phyloP scores from a whole-genome alignment of 2,113 vertebrate species.

The Papio anubis region DNA sequence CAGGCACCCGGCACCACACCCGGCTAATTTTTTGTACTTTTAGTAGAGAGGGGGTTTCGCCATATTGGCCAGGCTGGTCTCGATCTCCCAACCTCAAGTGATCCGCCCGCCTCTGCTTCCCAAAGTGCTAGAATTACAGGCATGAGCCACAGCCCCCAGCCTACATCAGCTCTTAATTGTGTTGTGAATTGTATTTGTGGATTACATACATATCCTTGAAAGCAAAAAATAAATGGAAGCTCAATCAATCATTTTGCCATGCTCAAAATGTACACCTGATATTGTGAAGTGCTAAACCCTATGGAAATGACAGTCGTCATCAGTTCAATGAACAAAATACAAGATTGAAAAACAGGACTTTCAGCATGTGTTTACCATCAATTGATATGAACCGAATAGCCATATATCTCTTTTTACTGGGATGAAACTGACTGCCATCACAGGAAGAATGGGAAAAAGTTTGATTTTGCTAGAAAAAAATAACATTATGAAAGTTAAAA shows the following conservation, averaged over 20 bases:
- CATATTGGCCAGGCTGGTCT: too few relatives aligned
- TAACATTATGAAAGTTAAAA: background rate
- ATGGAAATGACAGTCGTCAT: background rate
- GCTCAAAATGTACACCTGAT: background rate
- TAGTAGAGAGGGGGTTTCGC: too few relatives aligned
- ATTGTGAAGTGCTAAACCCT: background rate
- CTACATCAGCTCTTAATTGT: background rate
- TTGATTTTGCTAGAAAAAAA: background rate
- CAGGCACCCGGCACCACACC: too few relatives aligned
- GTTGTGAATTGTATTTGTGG: background rate
- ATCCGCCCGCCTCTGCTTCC: too few relatives aligned
- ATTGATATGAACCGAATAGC: background rate
- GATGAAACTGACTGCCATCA: background rate
- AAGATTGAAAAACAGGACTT: background rate
- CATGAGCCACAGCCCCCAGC: too few relatives aligned
- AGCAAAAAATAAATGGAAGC: background rate
- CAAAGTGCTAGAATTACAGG: too few relatives aligned
- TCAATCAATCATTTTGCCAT: background rate
- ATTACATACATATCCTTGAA: background rate
- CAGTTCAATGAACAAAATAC: background rate
- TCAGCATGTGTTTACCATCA: background rate
- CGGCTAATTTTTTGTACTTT: too few relatives aligned
- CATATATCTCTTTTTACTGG: background rate
- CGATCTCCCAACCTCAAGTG: rapidly evolving
- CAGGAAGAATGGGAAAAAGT: background rate